Evolutionary conservation across 1,140 invertebrate species (phyloP).

Genomic region (Achroia grisella): DNA sequence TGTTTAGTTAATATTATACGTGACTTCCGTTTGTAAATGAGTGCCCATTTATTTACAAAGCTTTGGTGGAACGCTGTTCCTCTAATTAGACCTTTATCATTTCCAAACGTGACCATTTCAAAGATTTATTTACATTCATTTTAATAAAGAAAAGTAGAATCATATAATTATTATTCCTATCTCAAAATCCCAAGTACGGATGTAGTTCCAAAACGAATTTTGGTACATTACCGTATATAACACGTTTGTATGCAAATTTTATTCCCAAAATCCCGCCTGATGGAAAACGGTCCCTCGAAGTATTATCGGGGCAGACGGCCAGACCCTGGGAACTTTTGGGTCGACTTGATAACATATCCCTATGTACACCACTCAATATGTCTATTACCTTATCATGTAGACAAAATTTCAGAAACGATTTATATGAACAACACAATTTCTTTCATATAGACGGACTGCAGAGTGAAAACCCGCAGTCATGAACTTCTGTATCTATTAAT

Average conservation of each 20-base stretch:
- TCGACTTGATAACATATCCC: slow-evolving; percentile 45
- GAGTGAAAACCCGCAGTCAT: no score
- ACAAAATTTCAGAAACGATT: slow-evolving; percentile 10
- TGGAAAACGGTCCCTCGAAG: slow-evolving; percentile 48
- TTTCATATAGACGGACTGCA: no score
- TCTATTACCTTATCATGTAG: slow-evolving; percentile 33
- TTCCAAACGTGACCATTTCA: neutral
- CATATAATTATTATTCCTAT: neutral
- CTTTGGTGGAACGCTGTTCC: no score
- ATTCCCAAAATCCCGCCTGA: slow-evolving; percentile 53
- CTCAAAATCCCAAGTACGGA: slow-evolving; percentile 8
- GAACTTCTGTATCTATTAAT: no score
- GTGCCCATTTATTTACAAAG: no score
- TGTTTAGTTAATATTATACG: no score
- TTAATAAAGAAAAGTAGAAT: no score
- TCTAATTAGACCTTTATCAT: neutral
- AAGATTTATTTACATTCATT: no score
- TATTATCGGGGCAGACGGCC: slow-evolving; percentile 37
- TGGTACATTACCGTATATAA: slow-evolving; percentile 37
- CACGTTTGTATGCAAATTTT: slow-evolving; percentile 63
- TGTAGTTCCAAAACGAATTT: slow-evolving; percentile 27
- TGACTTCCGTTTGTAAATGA: no score
- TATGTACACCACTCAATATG: slow-evolving; percentile 11
- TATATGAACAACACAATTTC: no score
- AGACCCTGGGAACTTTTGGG: slow-evolving; percentile 44